Conservation (phyloP, 1,140 invertebrate genomes). For the Pentalonia nigronervosa region DNA sequence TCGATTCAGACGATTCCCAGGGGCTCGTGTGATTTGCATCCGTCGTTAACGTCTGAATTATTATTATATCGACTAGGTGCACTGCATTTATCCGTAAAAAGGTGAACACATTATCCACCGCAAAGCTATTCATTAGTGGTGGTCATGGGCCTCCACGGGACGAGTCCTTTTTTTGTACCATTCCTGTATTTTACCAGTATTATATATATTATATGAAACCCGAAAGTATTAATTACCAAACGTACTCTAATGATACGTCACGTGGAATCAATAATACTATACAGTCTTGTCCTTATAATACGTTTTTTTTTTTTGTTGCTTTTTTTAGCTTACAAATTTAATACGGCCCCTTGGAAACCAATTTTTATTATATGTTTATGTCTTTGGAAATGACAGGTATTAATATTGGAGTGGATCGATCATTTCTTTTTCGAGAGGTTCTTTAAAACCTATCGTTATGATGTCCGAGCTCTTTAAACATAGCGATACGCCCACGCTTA, state of each 20-base stretch:
- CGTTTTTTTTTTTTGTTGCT: slow-evolving; percentile 9
- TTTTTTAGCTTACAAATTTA: slow-evolving; percentile 5
- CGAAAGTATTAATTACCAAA: slow-evolving; percentile 35
- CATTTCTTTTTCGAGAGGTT: slow-evolving; percentile 45
- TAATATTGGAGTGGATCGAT: slow-evolving; percentile 57
- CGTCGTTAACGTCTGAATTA: background rate
- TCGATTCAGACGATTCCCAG: background rate
- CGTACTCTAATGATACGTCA: slow-evolving; percentile 25
- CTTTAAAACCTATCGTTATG: slow-evolving; percentile 41
- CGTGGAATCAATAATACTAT: slow-evolving; percentile 20
- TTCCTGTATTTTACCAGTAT: background rate
- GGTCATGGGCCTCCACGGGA: background rate
- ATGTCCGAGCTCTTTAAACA: slow-evolving; percentile 50
- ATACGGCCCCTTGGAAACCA: background rate
- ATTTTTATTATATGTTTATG: slow-evolving; percentile 46
- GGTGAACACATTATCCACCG: background rate
- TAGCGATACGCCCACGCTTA: slow-evolving; percentile 37
- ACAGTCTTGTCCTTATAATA: slow-evolving; percentile 4
- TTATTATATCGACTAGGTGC: background rate
- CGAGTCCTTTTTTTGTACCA: background rate
- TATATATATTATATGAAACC: background rate
- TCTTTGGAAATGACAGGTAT: slow-evolving; percentile 56
- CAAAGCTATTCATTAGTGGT: slow-evolving; percentile 28
- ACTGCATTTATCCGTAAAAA: background rate
- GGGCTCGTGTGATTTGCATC: slow-evolving; percentile 2